These are phyloP conservation scores for Malacoctenus gilli DNA, from an alignment of 2,797 vertebrate species.

Conservation along the genomic window DNA sequence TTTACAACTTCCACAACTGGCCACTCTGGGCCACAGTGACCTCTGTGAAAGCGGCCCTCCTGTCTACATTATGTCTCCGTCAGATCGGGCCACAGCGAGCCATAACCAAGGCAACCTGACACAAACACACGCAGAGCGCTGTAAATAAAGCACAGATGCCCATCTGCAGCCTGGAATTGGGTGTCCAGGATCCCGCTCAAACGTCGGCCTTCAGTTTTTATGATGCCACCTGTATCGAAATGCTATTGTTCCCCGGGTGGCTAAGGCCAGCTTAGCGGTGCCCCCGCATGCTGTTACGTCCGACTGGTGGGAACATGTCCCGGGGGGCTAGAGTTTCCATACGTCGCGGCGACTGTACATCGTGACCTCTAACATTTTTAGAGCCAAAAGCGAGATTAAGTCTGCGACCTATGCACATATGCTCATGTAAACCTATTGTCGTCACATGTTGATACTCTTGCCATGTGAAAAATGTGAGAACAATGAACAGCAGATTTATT, in stretches of 20 bases:
- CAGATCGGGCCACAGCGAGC: too few species aligned
- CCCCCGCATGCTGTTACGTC: neutral
- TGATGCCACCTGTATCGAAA: neutral
- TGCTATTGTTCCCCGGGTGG: neutral
- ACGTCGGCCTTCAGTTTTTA: neutral
- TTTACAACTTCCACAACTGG: too few species aligned
- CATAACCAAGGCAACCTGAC: too few species aligned
- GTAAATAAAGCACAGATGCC: too few species aligned
- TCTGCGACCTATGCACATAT: slow-evolving; percentile 3
- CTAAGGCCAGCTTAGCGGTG: neutral
- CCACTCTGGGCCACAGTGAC: too few species aligned
- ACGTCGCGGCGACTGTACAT: slow-evolving; percentile 3
- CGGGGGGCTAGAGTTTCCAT: neutral
- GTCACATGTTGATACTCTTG: slow-evolving; percentile 6
- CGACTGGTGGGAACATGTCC: neutral
- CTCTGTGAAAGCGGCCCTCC: too few species aligned
- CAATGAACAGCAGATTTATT: slow-evolving; percentile 36
- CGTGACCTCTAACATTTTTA: slow-evolving; percentile 10
- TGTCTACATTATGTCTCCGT: too few species aligned
- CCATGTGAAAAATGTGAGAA: slow-evolving; percentile 23
- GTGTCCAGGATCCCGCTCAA: too few species aligned
- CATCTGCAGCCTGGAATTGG: too few species aligned
- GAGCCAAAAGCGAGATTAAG: slow-evolving; percentile 10
- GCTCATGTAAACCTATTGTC: slow-evolving; percentile 38
- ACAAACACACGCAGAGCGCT: too few species aligned